Evolutionary conservation across 2,113 vertebrate species (phyloP).

Genomic region (Camarhynchus parvulus): DNA sequence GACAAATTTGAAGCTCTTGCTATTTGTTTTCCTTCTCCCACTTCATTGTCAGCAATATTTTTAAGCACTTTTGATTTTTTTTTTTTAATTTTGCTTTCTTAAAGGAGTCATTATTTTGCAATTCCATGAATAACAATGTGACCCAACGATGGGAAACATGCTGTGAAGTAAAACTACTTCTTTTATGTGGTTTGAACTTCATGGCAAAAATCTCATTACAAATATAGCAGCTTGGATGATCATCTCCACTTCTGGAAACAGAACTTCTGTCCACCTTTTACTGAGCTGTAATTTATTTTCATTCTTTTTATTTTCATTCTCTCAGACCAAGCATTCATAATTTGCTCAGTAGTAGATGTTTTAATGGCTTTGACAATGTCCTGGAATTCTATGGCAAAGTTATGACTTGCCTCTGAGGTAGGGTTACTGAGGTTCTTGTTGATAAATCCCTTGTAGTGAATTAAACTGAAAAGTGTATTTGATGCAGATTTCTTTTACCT

Average conservation of each 20-base stretch:
- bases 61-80: background rate
- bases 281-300: background rate
- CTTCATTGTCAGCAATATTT: background rate
- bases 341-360: background rate
- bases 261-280: background rate
- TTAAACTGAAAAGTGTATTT: background rate
- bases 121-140: background rate
- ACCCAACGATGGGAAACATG: accelerated
- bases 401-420: background rate
- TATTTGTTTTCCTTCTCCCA: background rate
- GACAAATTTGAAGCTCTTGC: background rate
- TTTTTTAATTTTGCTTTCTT: background rate
- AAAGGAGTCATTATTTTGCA: background rate
- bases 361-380: background rate
- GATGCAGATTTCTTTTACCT: background rate
- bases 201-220: background rate
- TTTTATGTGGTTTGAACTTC: background rate
- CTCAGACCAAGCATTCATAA: background rate
- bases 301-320: background rate
- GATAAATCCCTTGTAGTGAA: background rate
- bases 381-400: background rate
- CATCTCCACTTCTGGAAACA: background rate
- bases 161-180: background rate
- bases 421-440: background rate
- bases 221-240: background rate